Evolutionary conservation across 2,888 invertebrate species (phyloP).

Genomic region (Trichacis sp.): DNA sequence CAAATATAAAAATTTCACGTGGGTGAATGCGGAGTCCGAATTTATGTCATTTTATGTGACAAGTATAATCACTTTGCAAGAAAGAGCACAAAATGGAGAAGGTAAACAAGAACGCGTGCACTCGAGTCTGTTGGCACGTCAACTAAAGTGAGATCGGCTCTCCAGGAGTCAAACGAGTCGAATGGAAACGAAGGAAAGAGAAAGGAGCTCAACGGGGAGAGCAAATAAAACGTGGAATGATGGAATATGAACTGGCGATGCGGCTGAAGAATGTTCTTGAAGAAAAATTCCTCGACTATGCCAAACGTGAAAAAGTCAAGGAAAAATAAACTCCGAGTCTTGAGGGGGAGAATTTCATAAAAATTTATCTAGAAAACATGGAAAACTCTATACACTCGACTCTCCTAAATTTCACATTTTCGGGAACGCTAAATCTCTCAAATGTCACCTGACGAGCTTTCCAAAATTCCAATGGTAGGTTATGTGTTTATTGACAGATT

Average conservation of each 20-base stretch:
- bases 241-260: background rate
- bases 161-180: conserved; percentile 2
- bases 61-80: background rate
- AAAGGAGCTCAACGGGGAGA: conserved; percentile 1
- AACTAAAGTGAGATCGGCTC: conserved; percentile 8
- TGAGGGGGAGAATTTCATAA: too few relatives aligned
- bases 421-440: too few relatives aligned
- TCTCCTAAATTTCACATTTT: too few relatives aligned
- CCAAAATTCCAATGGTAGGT: too few relatives aligned
- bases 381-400: too few relatives aligned
- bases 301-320: too few relatives aligned
- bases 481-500: too few relatives aligned
- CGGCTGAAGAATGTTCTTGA: background rate
- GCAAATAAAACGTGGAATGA: conserved; percentile 2
- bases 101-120: conserved; percentile 17
- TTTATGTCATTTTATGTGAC: background rate
- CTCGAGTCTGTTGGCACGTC: conserved; percentile 13
- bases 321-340: too few relatives aligned
- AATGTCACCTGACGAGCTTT: too few relatives aligned
- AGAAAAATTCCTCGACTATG: background rate
- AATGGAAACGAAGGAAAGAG: conserved; percentile 1
- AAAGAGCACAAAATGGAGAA: conserved; percentile 5
- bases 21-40: too few relatives aligned
- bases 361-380: too few relatives aligned
- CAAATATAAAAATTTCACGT: too few relatives aligned